Evolutionary conservation across 2,888 invertebrate species (phyloP), one percentile per base, ranked within the genome.

Genomic region (Leucophenga montana): DNA sequence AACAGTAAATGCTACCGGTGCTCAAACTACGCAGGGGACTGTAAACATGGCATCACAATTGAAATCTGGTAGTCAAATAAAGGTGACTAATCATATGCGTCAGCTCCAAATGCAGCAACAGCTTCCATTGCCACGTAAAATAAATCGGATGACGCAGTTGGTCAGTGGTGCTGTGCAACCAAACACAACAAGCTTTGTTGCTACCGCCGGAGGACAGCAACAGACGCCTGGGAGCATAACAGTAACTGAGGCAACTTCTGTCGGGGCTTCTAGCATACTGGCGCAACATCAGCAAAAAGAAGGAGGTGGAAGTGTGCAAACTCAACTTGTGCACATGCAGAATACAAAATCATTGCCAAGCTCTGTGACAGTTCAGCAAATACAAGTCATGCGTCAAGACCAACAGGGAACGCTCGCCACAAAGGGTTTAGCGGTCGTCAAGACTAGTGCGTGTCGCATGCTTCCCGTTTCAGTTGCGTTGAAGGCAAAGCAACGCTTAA

Each of bases 331-430:
- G 66, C 87, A 87, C 54, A 94, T 95, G 3, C 93, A 93, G 79
- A 91, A 92, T 64, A 91, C 92, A 1, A 89, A 89, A 72, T 80
- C 87, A 6, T 69, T 89, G 57, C 91, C 92, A 0, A 90, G 92
- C 0, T 91, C 92, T 0, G 92, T 94, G 86, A 93, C 93, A 0
- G 92, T 94, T 71, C 94, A 94, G 77, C 94, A 94, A 83, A 91
- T 94, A 73, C 94, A 94, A 84, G 92, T 94, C 13, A 91, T 94
- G 87, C 92, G 93, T 73, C 92, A 92, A 68, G 91, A 91, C 0
- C 89, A 88, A 66, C 91, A 90, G 66, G 90, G 86, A 4, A 79
- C 85, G 0, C 68, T 85, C 53, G 77, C 86, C 11, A 76, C 85
- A 1, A 79, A 88, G 70, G 91, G 92, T 9, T 80, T 88, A 31